Percentiles rank a stretch among this genome's conserved stretches.
phyloP scores from a whole-genome alignment of 2,113 vertebrate genomes.

The Ophiodon elongatus region DNA sequence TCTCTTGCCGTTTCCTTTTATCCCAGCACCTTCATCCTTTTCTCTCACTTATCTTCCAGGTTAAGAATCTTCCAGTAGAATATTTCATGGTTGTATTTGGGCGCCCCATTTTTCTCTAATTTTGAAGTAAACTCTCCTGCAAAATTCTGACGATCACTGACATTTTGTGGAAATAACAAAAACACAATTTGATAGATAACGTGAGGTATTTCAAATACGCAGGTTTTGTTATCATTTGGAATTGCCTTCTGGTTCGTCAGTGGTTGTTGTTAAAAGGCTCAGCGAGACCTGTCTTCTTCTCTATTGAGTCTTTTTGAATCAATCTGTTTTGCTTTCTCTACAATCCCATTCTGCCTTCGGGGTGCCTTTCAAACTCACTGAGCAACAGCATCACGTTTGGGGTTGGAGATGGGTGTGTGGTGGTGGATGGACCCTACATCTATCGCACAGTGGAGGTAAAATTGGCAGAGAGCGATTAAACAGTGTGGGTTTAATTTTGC shows the following conservation, averaged over 20 bases:
- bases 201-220: not conserved
- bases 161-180: slow-evolving; percentile 35
- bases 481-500: not conserved
- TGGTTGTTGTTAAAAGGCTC: slow-evolving; percentile 20
- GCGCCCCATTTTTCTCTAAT: slow-evolving; percentile 40
- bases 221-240: slow-evolving; percentile 28
- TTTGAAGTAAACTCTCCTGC: slow-evolving; percentile 12
- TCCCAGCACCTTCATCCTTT: slow-evolving; percentile 39
- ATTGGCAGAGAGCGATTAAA: not conserved
- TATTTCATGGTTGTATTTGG: slow-evolving; percentile 35
- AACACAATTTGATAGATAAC: not conserved
- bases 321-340: slow-evolving; percentile 52
- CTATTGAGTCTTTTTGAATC: slow-evolving; percentile 36
- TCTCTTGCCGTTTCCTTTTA: slow-evolving; percentile 52
- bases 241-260: slow-evolving; percentile 2
- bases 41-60: slow-evolving; percentile 52
- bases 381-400: slow-evolving; percentile 26
- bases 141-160: slow-evolving; percentile 4
- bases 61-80: slow-evolving; percentile 32
- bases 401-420: slow-evolving; percentile 16
- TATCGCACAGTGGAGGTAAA: not conserved
- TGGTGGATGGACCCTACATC: not conserved
- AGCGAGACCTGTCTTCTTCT: slow-evolving; percentile 33
- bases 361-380: slow-evolving; percentile 31
- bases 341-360: slow-evolving; percentile 25